Evolutionary conservation across 2,113 vertebrate genomes (phyloP), one percentile per base, ranked within the genome.

Genomic region (Narcine bancroftii): DNA sequence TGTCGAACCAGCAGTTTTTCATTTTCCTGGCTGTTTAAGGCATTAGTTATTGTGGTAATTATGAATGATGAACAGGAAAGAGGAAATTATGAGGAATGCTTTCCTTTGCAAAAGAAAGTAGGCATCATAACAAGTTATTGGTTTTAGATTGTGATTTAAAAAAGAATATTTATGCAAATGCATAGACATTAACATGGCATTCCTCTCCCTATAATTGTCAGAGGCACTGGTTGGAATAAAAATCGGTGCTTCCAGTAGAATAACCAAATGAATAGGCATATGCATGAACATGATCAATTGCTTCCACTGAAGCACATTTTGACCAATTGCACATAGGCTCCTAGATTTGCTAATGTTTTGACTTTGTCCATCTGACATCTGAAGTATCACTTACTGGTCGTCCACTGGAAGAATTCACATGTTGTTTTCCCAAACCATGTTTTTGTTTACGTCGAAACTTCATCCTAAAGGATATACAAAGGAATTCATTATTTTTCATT

Each of bases 1-100:
- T 9, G 26, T 47, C 5, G 39, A 79, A 47, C 45, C 42, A 60
- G 33, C 2, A 19, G 42, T 39, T 19, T 45, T 7, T 42, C 10
- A 66, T 91, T 45, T 29, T 29, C 13, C 89, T 91, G 10, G 65
- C 89, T 63, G 81, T 60, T 53, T 19, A 29, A 60, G 81, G 33
- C 81, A 87, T 60, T 87, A 87, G n/a, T 87, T 19, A 89, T 21
- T 89, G 36, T 89, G 85, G 39, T 89, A 69, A 71, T 71, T 91
- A 65, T 91, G 63, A 91, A 42, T 66, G 89, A 91, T 69, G 39
- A 91, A 69, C 39, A 69, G 63, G 60, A 47, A 91, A 4, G 13
- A 29, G 36, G 89, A 69, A 26, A 91, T 65, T 26, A 17, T 45
- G 63, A 69, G 45, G 87, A 66, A 42, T 91, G 63, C 85, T 26